These are phyloP conservation scores for Pachymerium ferrugineum DNA, from an alignment of 2,888 invertebrate genomes.

Conservation along the genomic window DNA sequence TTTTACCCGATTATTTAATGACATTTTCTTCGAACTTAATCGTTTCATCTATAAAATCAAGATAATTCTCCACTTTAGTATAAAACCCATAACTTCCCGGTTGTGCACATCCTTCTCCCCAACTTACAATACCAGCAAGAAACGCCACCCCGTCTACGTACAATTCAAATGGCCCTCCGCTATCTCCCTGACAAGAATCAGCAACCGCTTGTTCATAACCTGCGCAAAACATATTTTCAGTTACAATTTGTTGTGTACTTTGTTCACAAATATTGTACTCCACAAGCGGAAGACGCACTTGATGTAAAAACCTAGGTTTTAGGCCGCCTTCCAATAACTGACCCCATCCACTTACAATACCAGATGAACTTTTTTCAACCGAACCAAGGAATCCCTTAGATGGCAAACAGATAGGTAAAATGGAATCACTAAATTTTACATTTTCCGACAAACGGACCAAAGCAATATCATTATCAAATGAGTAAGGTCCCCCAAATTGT, in stretches of 20 bases:
- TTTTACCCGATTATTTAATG: no score
- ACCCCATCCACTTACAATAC: conserved; percentile 42
- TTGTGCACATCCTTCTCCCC: conserved; percentile 42
- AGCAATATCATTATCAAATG: conserved; percentile 36
- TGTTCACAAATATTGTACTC: conserved; percentile 37
- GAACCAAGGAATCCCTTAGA: background rate
- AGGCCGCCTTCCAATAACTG: conserved; percentile 40
- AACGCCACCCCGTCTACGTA: conserved; percentile 38
- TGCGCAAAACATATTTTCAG: conserved; percentile 40
- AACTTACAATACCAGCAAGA: conserved; percentile 41
- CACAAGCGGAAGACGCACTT: conserved; percentile 40
- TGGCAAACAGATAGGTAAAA: conserved; percentile 30
- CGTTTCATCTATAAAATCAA: conserved; percentile 39
- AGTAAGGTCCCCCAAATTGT: conserved; percentile 9
- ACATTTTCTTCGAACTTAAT: no score
- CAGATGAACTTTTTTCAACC: conserved; percentile 19
- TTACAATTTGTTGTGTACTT: conserved; percentile 39
- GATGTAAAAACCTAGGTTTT: conserved; percentile 40
- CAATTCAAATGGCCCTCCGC: conserved; percentile 41
- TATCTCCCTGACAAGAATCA: conserved; percentile 42
- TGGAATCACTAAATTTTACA: background rate
- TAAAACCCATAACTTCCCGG: conserved; percentile 42
- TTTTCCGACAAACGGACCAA: conserved; percentile 12
- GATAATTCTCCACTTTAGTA: conserved; percentile 40
- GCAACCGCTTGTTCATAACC: conserved; percentile 40